Evolutionary conservation across 2,888 invertebrate species (phyloP), one percentile per base, ranked within the genome.

Genomic region (Marasmarcha lunaedactyla): DNA sequence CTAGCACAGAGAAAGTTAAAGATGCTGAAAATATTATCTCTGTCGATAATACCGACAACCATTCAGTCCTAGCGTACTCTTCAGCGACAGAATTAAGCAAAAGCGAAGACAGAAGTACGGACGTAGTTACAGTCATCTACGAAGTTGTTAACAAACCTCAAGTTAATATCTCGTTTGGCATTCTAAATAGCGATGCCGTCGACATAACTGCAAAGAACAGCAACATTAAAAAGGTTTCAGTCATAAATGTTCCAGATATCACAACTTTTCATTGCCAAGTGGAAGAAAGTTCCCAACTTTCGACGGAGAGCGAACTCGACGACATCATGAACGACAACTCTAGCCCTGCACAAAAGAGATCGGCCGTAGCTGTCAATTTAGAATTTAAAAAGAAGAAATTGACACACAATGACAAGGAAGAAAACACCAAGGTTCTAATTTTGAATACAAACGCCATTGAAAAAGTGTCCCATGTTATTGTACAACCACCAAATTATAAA

Each of bases 401-500:
- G 57, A 7, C 30, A 30, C 2, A 69, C 44, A 50, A 52, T 46
- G 55, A 59, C 50, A 56, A 48, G 43, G 47, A 48, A 58, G 68
- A 70, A 57, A 60, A 68, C 57, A 51, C 62, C 51, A 77, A 70
- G 61, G 64, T 83, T 83, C 81, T 78, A 63, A 76, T 76, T 81
- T 79, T 79, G 59, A 83, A 81, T 42, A 72, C 74, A 52, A 63
- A 74, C 61, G 73, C 71, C 63, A 68, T 72, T 60, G 70, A 72
- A 53, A 74, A 71, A 59, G 61, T 78, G 51, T 68, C 71, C 40
- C 71, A 77, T 66, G 74, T 77, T 68, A 78, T 71, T 61, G 65
- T 78, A 50, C 77, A 79, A 54, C 77, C 78, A 69, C 68, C 70
- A 78, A 74, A 77, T 76, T 79, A 71, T 61, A 81, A 70, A 71